These are phyloP conservation scores for Plestiodon gilberti DNA, from an alignment of 2,113 vertebrate species.

Conservation along the genomic window DNA sequence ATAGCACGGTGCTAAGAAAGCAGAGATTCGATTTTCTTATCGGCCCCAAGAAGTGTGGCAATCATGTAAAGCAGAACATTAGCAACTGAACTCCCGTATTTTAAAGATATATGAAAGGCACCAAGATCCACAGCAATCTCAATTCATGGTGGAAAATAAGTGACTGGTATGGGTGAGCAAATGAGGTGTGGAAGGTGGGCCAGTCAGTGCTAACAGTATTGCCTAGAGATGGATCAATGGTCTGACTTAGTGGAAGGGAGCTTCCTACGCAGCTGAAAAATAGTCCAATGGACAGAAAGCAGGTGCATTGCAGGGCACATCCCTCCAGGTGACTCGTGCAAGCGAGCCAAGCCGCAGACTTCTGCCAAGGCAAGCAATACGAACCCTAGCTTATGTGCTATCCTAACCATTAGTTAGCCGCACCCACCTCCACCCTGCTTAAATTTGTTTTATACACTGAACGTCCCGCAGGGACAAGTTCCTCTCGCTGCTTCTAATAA, in stretches of 20 bases:
- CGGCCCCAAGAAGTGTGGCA: slow-evolving; percentile 17
- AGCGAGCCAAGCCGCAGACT: background rate
- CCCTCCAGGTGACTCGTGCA: background rate
- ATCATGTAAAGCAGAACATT: slow-evolving; percentile 11
- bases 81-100: background rate
- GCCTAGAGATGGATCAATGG: too few species aligned
- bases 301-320: background rate
- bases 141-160: slow-evolving; percentile 37
- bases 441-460: background rate
- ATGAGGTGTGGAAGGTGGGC: too few species aligned
- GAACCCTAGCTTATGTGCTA: background rate
- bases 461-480: too few species aligned
- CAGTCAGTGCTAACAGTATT: too few species aligned
- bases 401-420: background rate
- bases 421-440: background rate
- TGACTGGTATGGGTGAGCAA: slow-evolving; percentile 49
- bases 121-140: slow-evolving; percentile 29
- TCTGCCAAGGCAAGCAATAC: background rate
- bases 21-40: slow-evolving; percentile 62
- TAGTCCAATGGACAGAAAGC: too few species aligned
- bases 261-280: too few species aligned
- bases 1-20: slow-evolving; percentile 16
- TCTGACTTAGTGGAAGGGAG: too few species aligned
- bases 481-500: background rate
- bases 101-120: slow-evolving; percentile 39